phyloP scores from a whole-genome alignment of 2,888 invertebrate genomes.

The Malacosoma neustria region DNA sequence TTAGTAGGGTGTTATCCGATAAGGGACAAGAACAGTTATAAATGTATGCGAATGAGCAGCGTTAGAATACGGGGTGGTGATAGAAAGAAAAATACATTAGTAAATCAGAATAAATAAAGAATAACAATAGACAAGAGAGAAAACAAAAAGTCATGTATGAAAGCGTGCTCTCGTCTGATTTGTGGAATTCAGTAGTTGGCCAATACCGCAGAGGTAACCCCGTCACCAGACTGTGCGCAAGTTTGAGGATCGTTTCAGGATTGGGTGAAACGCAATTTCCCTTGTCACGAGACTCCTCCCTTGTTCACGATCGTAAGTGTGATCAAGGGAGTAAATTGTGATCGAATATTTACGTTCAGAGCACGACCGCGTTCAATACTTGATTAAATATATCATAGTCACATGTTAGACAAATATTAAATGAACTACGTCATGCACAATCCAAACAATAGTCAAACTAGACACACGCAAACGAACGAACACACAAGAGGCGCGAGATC shows the following conservation, averaged over 20 bases:
- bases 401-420: constrained; percentile 1
- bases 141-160: constrained; percentile 26
- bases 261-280: constrained; percentile 23
- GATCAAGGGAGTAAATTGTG: constrained; percentile 34
- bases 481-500: constrained; percentile 40
- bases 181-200: constrained; percentile 8
- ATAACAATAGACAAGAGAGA: constrained; percentile 20
- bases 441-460: constrained; percentile 48
- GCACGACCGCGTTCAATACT: constrained; percentile 3
- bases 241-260: constrained; percentile 40
- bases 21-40: constrained; percentile 29
- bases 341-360: constrained; percentile 24
- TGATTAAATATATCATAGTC: background rate
- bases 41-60: constrained; percentile 30
- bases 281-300: constrained; percentile 27
- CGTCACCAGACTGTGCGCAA: constrained; percentile 24
- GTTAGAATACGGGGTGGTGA: constrained; percentile 45
- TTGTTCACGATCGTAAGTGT: constrained; percentile 30
- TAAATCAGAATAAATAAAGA: constrained; percentile 23
- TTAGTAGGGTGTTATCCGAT: constrained; percentile 20
- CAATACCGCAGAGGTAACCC: constrained; percentile 21
- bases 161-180: constrained; percentile 33
- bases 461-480: constrained; percentile 22
- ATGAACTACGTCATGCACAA: constrained; percentile 33
- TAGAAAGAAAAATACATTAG: constrained; percentile 45